phyloP scores from a whole-genome alignment of 2,888 invertebrate species.

The Teleiodes luculella region DNA sequence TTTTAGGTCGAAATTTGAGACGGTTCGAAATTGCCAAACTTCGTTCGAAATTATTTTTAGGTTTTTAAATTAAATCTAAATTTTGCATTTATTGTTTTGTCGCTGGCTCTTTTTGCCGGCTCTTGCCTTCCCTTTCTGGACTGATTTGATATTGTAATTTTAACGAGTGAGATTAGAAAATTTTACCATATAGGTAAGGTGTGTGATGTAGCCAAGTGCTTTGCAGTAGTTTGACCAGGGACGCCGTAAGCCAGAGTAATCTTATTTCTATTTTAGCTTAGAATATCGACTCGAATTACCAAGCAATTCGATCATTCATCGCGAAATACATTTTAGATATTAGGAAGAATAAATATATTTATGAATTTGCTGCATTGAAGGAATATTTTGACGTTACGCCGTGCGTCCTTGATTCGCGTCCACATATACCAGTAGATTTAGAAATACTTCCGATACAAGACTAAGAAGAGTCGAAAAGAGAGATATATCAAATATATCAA shows the following conservation, averaged over 20 bases:
- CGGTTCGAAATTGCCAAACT: slow-evolving; percentile 44
- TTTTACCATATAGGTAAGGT: slow-evolving; percentile 59
- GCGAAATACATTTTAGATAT: slow-evolving; percentile 71
- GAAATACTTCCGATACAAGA: slow-evolving; percentile 19
- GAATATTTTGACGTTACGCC: slow-evolving; percentile 43
- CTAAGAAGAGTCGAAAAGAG: slow-evolving; percentile 31
- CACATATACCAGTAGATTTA: slow-evolving; percentile 42
- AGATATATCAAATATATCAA: slow-evolving; percentile 65
- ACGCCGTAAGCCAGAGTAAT: slow-evolving; percentile 64
- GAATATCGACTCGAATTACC: slow-evolving; percentile 70
- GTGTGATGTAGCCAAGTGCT: slow-evolving; percentile 63
- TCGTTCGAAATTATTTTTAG: slow-evolving; percentile 34
- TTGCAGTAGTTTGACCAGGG: slow-evolving; percentile 59
- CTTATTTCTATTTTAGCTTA: slow-evolving; percentile 69
- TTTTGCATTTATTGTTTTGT: slow-evolving; percentile 37
- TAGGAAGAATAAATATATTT: slow-evolving; percentile 67
- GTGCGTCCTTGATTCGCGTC: slow-evolving; percentile 53
- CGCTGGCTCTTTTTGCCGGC: slow-evolving; percentile 28
- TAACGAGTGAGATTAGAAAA: slow-evolving; percentile 70
- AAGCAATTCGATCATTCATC: slow-evolving; percentile 77
- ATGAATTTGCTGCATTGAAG: slow-evolving; percentile 56
- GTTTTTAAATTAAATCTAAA: slow-evolving; percentile 49
- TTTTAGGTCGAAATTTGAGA: slow-evolving; percentile 35
- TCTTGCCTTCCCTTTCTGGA: slow-evolving; percentile 49
- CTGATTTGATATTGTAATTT: slow-evolving; percentile 62